A percentile compares a stretch with the other conserved stretches of the same genome.
Conservation (phyloP, 2,113 vertebrate genomes). For the Pica pica region DNA sequence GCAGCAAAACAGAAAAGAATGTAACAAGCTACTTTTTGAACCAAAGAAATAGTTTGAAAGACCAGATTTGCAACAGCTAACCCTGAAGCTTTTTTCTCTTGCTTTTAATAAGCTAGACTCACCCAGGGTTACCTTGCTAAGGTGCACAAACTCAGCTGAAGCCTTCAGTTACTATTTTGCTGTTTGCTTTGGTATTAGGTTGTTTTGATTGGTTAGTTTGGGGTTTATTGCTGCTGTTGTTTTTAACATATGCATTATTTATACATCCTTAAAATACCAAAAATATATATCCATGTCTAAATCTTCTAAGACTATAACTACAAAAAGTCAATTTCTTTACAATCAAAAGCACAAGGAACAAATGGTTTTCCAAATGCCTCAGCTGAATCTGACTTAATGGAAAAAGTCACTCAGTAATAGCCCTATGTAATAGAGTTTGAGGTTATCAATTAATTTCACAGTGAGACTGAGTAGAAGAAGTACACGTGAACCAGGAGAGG, state of each 20-base stretch:
- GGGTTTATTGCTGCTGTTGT: background rate
- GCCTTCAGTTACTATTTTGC: background rate
- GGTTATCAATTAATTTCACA: background rate
- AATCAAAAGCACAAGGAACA: background rate
- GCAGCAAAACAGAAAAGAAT: background rate
- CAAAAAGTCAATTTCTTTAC: background rate
- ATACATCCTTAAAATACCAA: background rate
- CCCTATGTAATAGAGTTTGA: background rate
- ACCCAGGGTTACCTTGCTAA: background rate
- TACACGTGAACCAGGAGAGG: background rate
- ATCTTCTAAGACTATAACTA: background rate
- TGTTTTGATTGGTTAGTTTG: background rate
- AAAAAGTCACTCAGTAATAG: background rate
- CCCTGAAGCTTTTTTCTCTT: background rate
- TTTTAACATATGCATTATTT: background rate
- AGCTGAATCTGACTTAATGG: background rate
- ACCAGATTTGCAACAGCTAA: background rate
- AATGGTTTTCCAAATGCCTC: background rate
- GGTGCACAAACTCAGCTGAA: background rate
- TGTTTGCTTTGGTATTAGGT: rapidly evolving
- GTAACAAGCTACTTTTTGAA: background rate
- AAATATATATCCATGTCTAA: background rate
- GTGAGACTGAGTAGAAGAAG: background rate
- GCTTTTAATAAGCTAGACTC: background rate
- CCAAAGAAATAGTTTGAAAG: background rate